Conservation (phyloP, 2,888 invertebrate genomes). For the Meganola albula region DNA sequence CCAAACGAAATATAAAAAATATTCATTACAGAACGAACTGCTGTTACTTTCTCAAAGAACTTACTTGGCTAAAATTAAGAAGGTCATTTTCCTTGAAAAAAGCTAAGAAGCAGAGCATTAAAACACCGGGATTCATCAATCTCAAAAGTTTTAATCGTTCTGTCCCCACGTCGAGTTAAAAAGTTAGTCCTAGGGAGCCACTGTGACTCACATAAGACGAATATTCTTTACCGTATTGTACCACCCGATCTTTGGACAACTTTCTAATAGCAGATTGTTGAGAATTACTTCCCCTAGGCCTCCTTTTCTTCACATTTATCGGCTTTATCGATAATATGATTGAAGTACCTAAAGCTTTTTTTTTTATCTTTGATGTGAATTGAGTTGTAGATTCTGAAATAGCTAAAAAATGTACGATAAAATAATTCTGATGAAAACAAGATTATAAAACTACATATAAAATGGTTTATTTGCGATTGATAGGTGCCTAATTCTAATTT, state of each 20-base stretch:
- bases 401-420: no score
- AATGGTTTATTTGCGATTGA: no score
- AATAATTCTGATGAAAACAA: no score
- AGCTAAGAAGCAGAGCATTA: slow-evolving; percentile 35
- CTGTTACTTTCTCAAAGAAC: slow-evolving; percentile 28
- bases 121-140: slow-evolving; percentile 54
- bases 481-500: not conserved
- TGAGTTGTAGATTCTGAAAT: no score
- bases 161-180: slow-evolving; percentile 40
- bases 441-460: no score
- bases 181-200: slow-evolving; percentile 25
- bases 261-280: slow-evolving; percentile 34
- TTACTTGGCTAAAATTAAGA: slow-evolving; percentile 39
- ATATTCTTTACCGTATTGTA: slow-evolving; percentile 25
- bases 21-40: no score
- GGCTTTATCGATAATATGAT: no score
- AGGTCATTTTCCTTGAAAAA: slow-evolving; percentile 31
- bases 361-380: no score
- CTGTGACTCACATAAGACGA: slow-evolving; percentile 23
- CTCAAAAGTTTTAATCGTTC: slow-evolving; percentile 58
- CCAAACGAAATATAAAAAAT: no score
- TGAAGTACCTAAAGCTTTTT: no score
- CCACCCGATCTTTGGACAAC: slow-evolving; percentile 24
- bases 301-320: no score
- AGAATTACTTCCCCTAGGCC: slow-evolving; percentile 17